phyloP scores from a whole-genome alignment of 64 coral and sea anemone genomes.

The Pachyseris speciosa region DNA sequence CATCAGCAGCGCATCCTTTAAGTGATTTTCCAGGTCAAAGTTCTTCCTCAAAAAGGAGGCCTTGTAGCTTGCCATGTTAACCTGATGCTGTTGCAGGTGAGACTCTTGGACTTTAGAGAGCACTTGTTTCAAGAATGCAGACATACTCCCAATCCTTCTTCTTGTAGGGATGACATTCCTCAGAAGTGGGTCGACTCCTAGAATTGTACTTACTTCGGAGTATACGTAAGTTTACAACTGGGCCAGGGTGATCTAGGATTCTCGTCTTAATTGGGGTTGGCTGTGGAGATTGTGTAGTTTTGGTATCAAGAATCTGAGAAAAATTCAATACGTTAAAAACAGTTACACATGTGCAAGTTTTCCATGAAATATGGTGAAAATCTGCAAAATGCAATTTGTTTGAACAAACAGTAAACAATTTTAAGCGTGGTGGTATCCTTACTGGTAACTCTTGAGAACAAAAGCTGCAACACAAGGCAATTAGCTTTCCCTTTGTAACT shows the following conservation, averaged over 20 bases:
- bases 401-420: too few species aligned
- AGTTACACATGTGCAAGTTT: neutral
- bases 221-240: neutral
- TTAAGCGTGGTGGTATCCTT: neutral
- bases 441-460: neutral
- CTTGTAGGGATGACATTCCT: neutral
- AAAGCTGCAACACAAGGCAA: too few species aligned
- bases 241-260: neutral
- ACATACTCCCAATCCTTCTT: neutral
- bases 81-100: neutral
- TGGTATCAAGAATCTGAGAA: neutral
- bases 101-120: neutral
- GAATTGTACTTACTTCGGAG: conserved; percentile 8
- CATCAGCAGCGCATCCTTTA: neutral
- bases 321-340: neutral
- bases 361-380: too few species aligned
- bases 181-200: neutral
- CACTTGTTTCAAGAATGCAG: conserved; percentile 38
- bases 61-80: conserved; percentile 15
- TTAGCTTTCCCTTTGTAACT: too few species aligned
- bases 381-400: too few species aligned
- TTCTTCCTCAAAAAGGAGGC: conserved; percentile 28
- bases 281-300: neutral
- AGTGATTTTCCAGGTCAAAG: conserved; percentile 14
- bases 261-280: neutral